A percentile compares a stretch with the other conserved stretches of the same genome.
These are phyloP conservation scores for Leptoteleia sp. DNA, from an alignment of 1,140 invertebrate genomes.

Conservation along the genomic window DNA sequence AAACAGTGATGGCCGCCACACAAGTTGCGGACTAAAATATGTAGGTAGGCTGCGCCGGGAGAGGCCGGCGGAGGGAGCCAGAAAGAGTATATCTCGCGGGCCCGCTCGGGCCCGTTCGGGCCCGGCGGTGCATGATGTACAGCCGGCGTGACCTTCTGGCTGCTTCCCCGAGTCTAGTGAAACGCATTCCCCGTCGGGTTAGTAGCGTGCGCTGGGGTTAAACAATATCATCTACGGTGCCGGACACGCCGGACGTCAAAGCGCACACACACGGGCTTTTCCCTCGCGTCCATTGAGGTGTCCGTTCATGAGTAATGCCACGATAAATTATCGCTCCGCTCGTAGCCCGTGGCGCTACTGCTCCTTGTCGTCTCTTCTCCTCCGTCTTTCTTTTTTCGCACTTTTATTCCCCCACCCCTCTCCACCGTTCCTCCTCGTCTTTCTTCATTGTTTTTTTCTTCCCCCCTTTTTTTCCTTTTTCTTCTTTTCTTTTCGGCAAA, in stretches of 20 bases:
- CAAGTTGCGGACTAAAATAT: conserved; percentile 52
- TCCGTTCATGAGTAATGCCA: conserved; percentile 78
- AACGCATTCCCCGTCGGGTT: conserved; percentile 66
- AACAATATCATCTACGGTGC: conserved; percentile 75
- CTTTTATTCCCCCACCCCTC: conserved; percentile 29
- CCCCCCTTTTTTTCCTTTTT: conserved; percentile 15
- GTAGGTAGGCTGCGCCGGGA: too few species aligned
- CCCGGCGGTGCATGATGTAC: conserved; percentile 61
- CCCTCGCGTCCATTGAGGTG: conserved; percentile 75
- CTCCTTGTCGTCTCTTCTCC: conserved; percentile 60
- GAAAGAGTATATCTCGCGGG: conserved; percentile 38
- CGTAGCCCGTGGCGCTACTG: conserved; percentile 58
- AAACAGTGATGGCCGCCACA: conserved; percentile 53
- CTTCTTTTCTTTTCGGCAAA: conserved; percentile 40
- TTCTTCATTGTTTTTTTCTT: conserved; percentile 33
- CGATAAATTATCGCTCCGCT: conserved; percentile 77
- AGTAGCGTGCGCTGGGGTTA: conserved; percentile 69
- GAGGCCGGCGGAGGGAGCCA: too few species aligned
- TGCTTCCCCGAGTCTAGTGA: conserved; percentile 62
- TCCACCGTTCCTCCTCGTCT: conserved; percentile 14
- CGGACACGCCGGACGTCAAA: conserved; percentile 67
- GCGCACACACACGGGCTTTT: conserved; percentile 63
- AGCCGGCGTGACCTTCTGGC: conserved; percentile 67
- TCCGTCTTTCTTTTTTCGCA: conserved; percentile 59
- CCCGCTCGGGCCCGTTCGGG: conserved; percentile 15